Conservation (phyloP, 2,888 invertebrate species). For the Scaptomyza caliginosa region DNA sequence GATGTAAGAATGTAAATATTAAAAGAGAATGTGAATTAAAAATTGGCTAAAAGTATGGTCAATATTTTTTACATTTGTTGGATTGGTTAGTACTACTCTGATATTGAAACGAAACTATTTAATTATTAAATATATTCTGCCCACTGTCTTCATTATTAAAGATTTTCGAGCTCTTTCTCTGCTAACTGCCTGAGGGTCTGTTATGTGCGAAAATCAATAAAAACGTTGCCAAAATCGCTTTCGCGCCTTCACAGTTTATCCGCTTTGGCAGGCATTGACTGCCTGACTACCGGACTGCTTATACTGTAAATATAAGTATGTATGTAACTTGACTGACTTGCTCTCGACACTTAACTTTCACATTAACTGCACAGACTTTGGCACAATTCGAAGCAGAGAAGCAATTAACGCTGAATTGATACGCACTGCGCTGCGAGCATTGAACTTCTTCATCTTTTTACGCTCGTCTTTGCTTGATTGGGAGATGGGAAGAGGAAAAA, state of each 20-base stretch:
- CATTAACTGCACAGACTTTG: constrained; percentile 58
- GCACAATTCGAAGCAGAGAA: constrained; percentile 50
- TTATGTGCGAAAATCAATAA: constrained; percentile 66
- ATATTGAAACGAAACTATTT: not conserved
- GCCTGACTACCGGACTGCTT: not conserved
- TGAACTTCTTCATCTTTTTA: constrained; percentile 49
- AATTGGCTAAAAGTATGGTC: not conserved
- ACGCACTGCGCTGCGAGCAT: constrained; percentile 65
- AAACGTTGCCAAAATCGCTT: constrained; percentile 65
- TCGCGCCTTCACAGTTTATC: constrained; percentile 69
- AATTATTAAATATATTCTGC: not conserved
- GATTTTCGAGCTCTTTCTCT: constrained; percentile 1
- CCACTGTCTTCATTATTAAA: constrained; percentile 40
- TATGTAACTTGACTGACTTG: constrained; percentile 12
- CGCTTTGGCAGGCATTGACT: constrained; percentile 29
- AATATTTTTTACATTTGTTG: too few relatives aligned
- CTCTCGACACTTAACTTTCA: constrained; percentile 47
- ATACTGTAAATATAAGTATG: not conserved
- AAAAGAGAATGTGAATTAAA: not conserved
- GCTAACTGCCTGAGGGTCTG: constrained; percentile 18
- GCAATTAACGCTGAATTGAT: constrained; percentile 77
- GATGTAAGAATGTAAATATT: not conserved
- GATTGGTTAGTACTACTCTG: too few relatives aligned
- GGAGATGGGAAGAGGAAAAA: not conserved
- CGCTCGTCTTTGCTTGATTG: not conserved